Evolutionary conservation across 2,888 invertebrate genomes (phyloP).

Genomic region (Colostygia pectinataria): DNA sequence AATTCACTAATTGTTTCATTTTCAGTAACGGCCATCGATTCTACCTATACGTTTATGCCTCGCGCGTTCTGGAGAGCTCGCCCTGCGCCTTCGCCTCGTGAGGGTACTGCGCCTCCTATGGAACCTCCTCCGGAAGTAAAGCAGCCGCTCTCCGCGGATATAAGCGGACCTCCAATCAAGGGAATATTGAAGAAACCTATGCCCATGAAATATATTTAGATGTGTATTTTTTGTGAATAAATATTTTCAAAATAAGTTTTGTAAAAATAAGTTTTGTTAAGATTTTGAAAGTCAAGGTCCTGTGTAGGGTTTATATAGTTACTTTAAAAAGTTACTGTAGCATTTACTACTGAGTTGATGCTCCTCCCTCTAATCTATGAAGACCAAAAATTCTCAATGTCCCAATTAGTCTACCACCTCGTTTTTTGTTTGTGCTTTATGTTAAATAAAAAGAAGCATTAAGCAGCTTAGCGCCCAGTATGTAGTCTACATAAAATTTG

Average conservation of each 20-base stretch:
- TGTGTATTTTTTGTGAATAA: conserved; percentile 7
- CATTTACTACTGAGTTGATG: too few species aligned
- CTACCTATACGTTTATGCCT: conserved; percentile 65
- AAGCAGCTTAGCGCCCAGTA: too few species aligned
- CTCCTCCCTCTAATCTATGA: too few species aligned
- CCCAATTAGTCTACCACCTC: too few species aligned
- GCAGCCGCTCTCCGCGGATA: conserved; percentile 40
- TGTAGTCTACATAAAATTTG: too few species aligned
- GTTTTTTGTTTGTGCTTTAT: too few species aligned
- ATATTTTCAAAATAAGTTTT: not conserved
- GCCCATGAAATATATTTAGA: conserved; percentile 73
- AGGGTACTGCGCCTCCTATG: conserved; percentile 46
- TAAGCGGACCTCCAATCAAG: conserved; percentile 51
- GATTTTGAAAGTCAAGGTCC: too few species aligned
- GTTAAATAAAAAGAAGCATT: too few species aligned
- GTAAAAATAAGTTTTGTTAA: not conserved
- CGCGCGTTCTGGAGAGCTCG: conserved; percentile 54
- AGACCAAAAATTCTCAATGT: too few species aligned
- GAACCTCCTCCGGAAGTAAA: conserved; percentile 55
- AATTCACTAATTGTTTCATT: too few species aligned
- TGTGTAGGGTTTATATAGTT: too few species aligned
- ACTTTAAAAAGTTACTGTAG: too few species aligned
- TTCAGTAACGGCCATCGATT: conserved; percentile 64
- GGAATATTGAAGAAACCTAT: conserved; percentile 77
- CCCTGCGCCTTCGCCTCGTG: conserved; percentile 43